Evolutionary conservation across 2,888 invertebrate species (phyloP), one percentile per base, ranked within the genome.

Genomic region (Eupithecia vulgata): DNA sequence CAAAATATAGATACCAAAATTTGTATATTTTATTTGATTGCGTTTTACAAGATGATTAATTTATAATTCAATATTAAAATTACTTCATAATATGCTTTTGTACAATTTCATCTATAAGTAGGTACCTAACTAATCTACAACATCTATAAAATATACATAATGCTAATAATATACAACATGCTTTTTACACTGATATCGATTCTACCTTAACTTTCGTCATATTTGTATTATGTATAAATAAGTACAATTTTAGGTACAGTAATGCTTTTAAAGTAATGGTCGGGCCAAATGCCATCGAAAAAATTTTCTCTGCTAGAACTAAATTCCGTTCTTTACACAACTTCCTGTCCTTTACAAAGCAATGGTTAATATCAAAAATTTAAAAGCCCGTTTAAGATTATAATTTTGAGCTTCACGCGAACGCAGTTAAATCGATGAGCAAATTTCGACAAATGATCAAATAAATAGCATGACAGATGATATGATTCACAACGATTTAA

Each of bases 11-110:
- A 88, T 91, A 94, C 87, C 91, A 94, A 94, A 94, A 90, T 90
- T 92, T 94, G 93, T 94, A 93, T 94, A 94, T 92, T 93, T 93
- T 91, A 93, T 87, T 93, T 92, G 90, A 92, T 93, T 91, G 93
- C 91, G 91, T 94, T 94, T 94, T 94, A 94, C 91, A 94, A 90
- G 91, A 91, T 90, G 92, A 93, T 92, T 93, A 92, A 93, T 90
- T 93, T 92, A 92, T 88, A 90, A 85, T 90, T 91, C 84, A 90
- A 87, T 91, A 89, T 85, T 89, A 91, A 93, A 92, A 90, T 92
- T 92, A 91, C 88, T 90, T 88, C 85, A 76, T 85, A 86, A 86
- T 90, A 93, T 91, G 93, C 91, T 89, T 93, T 93, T 94, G 94
- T 94, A 94, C 94, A 94, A 92, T 94, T 94, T 91, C 87, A 87